A percentile compares a stretch with the other conserved stretches of the same genome.
phyloP scores from a whole-genome alignment of 2,888 invertebrate species.

The Pteria penguin region DNA sequence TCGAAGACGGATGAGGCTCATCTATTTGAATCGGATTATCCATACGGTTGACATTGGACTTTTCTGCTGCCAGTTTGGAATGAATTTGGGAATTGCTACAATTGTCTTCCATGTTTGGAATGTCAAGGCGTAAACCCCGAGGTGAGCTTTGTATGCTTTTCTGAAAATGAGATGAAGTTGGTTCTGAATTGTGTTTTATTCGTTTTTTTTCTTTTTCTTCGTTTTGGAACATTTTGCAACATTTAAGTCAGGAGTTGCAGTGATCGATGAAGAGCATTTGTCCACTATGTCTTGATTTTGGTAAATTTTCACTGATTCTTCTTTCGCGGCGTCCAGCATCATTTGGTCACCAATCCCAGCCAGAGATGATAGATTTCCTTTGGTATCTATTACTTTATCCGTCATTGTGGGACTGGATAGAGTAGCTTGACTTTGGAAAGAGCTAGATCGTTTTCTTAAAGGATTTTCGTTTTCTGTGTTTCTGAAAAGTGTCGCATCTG shows the following conservation, averaged over 20 bases:
- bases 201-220: background rate
- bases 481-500: background rate
- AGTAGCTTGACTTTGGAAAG: background rate
- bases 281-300: background rate
- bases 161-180: no score
- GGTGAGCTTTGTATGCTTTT: no score
- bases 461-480: background rate
- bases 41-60: no score
- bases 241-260: background rate
- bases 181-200: background rate
- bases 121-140: no score
- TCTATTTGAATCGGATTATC: no score
- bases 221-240: background rate
- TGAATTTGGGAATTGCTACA: no score
- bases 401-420: background rate
- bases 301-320: background rate
- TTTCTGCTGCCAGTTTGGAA: no score
- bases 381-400: no score
- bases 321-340: background rate
- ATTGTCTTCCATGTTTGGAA: no score
- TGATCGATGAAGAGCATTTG: no score
- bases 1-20: no score
- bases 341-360: background rate
- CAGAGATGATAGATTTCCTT: background rate
- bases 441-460: background rate